These are phyloP conservation scores for Ferdinandea cuprea DNA, from an alignment of 2,888 invertebrate species.

Conservation along the genomic window DNA sequence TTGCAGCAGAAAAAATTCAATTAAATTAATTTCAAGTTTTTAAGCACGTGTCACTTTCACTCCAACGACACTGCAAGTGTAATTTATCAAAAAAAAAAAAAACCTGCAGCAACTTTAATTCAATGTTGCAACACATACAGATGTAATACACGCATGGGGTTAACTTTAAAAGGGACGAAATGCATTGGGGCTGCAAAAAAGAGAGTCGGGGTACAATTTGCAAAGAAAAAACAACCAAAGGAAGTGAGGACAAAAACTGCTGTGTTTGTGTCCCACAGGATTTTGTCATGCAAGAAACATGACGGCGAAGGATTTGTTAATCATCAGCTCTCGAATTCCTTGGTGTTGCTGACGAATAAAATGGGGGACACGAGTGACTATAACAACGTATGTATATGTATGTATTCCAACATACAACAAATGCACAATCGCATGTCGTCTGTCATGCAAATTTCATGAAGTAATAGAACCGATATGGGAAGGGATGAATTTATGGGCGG, in stretches of 20 bases:
- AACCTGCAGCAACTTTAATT: constrained; percentile 41
- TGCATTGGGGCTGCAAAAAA: not conserved
- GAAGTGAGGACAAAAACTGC: constrained; percentile 26
- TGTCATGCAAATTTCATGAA: constrained; percentile 71
- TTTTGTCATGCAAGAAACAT: constrained; percentile 43
- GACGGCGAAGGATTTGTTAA: constrained; percentile 61
- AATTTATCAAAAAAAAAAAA: constrained; percentile 52
- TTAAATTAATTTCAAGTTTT: constrained; percentile 70
- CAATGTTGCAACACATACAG: constrained; percentile 18
- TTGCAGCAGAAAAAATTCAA: constrained; percentile 61
- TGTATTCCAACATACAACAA: constrained; percentile 4
- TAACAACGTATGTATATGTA: constrained; percentile 5
- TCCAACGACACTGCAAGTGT: constrained; percentile 64
- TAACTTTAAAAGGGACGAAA: constrained; percentile 33
- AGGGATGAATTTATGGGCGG: not conserved
- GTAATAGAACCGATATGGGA: constrained; percentile 19
- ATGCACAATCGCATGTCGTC: constrained; percentile 64
- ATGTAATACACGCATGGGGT: constrained; percentile 47
- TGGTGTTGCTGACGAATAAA: constrained; percentile 19
- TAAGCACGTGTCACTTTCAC: constrained; percentile 72
- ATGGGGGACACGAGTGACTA: constrained; percentile 4
- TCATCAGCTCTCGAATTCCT: constrained; percentile 49
- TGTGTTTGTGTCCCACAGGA: constrained; percentile 57
- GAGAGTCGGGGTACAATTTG: constrained; percentile 3
- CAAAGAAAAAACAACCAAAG: constrained; percentile 11